Evolutionary conservation across 1,140 invertebrate genomes (phyloP), one percentile per base, ranked within the genome.

Genomic region (Aphidius gifuensis): DNA sequence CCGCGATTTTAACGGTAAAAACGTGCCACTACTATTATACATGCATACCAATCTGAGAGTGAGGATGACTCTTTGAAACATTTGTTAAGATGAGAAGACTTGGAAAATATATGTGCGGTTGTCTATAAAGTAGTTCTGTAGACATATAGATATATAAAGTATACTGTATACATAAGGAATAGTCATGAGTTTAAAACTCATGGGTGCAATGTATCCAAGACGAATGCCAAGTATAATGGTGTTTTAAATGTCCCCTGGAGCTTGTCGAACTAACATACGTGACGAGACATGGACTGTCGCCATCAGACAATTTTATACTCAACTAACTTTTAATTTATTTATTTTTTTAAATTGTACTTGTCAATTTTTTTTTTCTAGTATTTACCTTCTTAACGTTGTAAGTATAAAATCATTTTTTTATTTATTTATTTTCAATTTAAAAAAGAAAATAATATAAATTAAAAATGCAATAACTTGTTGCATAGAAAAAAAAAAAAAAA

Each of bases 1-100:
- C 61, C 60, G 59, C 62, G 61, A 62, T 59, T 69, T 72, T 72
- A 73, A 72, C 71, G 71, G 71, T 70, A 67, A 67, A 68, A 70
- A 64, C 70, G 62, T 64, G 68, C 66, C 64, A 65, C 66, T 62
- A 65, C 68, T 67, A 67, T 68, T 32, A 32, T 32, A 32, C 23
- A 32, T 32, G 23, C 23, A 32, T 71, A 68, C 68, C 64, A 62
- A 48, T 45, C 40, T 43, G 46, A 58, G 43, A 58, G 23, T 32
- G 23, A 32, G 23, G 21, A 43, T 56, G 43, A 2, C 44, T 42
- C 6, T 54, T 9, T 9, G 9, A 16, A 32, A 32, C 23, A 32
- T 32, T 32, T 49, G 16, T 11, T n/a, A 49, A n/a, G 32, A 6
- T n/a, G 32, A 38, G 11, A 5, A 49, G 38, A 47, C 32, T 9